A percentile compares a stretch with the other conserved stretches of the same genome.
Conservation (phyloP, 92 coral and sea anemone genomes). For the Porites lobata region DNA sequence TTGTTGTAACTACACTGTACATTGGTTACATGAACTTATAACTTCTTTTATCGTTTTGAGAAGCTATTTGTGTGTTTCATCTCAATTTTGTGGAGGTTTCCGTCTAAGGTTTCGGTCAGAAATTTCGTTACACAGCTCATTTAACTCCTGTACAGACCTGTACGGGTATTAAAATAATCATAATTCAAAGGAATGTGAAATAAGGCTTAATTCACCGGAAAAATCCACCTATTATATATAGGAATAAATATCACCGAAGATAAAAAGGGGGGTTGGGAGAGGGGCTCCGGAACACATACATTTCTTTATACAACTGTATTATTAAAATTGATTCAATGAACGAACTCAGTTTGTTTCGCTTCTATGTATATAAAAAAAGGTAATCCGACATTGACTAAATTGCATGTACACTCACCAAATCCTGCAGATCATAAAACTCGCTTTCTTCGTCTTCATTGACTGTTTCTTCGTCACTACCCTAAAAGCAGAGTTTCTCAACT, state of each 20-base stretch:
- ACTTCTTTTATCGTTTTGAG: constrained; percentile 9
- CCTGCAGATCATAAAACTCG: background rate
- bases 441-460: background rate
- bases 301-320: too few species aligned
- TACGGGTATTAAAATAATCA: too few species aligned
- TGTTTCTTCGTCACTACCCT: constrained; percentile 26
- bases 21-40: constrained; percentile 1
- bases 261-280: too few species aligned
- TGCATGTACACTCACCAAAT: constrained; percentile 10
- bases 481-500: constrained; percentile 18
- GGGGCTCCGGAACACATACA: too few species aligned
- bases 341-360: too few species aligned
- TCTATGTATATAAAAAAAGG: background rate
- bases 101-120: background rate
- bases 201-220: too few species aligned
- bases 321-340: too few species aligned
- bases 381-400: constrained; percentile 11
- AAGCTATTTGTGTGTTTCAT: background rate
- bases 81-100: background rate
- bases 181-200: too few species aligned
- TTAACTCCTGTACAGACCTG: too few species aligned
- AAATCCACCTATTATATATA: too few species aligned
- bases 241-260: too few species aligned
- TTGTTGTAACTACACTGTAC: constrained; percentile 5
- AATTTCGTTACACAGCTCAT: too few species aligned